Evolutionary conservation across 1,140 invertebrate genomes (phyloP), one percentile per base, ranked within the genome.

Genomic region (Bombus ignitus): DNA sequence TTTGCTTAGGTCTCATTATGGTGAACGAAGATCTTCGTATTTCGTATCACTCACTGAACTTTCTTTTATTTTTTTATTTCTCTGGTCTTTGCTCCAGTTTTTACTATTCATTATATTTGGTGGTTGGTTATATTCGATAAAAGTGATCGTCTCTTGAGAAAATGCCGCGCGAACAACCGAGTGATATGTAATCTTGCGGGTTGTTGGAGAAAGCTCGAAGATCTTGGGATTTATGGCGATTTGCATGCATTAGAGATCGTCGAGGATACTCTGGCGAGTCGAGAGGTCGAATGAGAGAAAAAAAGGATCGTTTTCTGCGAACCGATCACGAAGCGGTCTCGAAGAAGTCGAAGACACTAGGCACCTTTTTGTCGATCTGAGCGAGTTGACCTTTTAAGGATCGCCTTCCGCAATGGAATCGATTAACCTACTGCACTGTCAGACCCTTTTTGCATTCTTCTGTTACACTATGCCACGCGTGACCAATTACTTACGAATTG

Each of bases 141-240:
- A 9, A 79, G 47, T 59, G 75, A 82, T 86, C 84, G 62, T 82
- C 75, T 44, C 47, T 68, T 12, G 84, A n/a, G 72, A 82, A 70
- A 82, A 82, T 35, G 25, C n/a, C 25, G 22, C 82, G 81, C 85
- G 74, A 81, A 82, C 53, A 35, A 72, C 35, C 79, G 53, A 28
- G 74, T 22, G 78, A 79, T 87, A 87, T 79, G 82, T 87, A 89
- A 90, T 91, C 88, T 84, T 71, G 88, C 84, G 71, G 83, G 73
- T 81, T 81, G 65, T n/a, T 28, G 57, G 68, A 72, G 83, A 62
- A 80, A 85, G 77, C 77, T 65, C 22, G 68, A 66, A 66, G n/a
- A 72, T 84, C 83, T 28, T 39, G 22, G 44, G 47, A 78, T 78
- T 47, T 39, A 59, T 28, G 57, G 57, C 62, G 85, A 90, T 85